A percentile compares a stretch with the other conserved stretches of the same genome.
Conservation (phyloP, 1,140 invertebrate genomes). For the Cydia splendana region DNA sequence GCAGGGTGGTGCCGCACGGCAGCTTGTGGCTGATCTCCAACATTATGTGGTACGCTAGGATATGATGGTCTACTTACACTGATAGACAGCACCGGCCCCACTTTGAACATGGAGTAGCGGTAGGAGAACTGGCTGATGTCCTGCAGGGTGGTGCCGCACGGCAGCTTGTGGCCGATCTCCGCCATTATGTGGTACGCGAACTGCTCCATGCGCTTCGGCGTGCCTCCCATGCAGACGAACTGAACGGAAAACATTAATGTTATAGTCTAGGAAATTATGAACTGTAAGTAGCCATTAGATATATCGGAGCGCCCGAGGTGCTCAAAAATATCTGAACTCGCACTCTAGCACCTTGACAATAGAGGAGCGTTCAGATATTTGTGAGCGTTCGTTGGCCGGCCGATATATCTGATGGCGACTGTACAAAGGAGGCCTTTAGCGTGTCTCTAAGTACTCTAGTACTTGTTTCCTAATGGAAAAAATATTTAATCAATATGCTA, state of each 20-base stretch:
- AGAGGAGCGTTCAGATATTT: too few relatives aligned
- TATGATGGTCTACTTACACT: conserved; percentile 86
- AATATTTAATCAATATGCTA: too few relatives aligned
- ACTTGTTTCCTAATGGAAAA: too few relatives aligned
- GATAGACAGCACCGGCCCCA: conserved; percentile 94
- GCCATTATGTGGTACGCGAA: conserved; percentile 96
- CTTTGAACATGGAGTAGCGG: conserved; percentile 98
- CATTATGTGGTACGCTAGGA: conserved; percentile 88
- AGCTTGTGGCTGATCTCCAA: conserved; percentile 91
- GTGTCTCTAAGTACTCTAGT: too few relatives aligned
- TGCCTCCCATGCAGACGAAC: conserved; percentile 99
- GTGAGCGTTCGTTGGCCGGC: too few relatives aligned
- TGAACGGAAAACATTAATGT: conserved; percentile 69
- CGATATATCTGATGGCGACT: too few relatives aligned
- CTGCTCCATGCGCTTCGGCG: conserved; percentile 95
- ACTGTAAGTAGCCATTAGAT: too few relatives aligned
- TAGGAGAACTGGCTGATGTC: conserved; percentile 96
- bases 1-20: conserved; percentile 91
- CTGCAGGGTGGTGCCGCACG: conserved; percentile 90
- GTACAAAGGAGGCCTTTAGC: too few relatives aligned
- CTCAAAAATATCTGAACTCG: too few relatives aligned
- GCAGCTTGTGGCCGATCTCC: conserved; percentile 93
- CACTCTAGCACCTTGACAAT: too few relatives aligned
- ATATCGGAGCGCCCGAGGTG: too few relatives aligned
- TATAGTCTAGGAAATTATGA: neutral